Percentiles rank a stretch among this genome's conserved stretches.
Evolutionary conservation across 2,888 invertebrate genomes (phyloP).

Genomic region (Erebia palarica): DNA sequence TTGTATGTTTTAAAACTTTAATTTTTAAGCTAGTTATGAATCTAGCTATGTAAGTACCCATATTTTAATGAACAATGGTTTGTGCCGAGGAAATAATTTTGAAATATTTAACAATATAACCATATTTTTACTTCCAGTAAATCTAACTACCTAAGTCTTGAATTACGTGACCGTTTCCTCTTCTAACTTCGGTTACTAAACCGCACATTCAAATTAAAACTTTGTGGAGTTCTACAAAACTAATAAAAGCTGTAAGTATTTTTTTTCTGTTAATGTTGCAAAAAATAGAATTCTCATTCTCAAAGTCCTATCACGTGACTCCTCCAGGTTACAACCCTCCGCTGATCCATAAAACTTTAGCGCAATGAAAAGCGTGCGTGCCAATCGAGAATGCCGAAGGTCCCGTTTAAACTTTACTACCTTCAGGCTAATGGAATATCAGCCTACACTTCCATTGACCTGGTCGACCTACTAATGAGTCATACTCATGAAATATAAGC

Average conservation of each 20-base stretch:
- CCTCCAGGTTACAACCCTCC: conserved; percentile 10
- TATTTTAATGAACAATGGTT: too few species aligned
- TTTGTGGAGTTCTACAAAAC: not conserved
- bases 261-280: not conserved
- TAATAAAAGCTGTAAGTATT: not conserved
- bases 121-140: too few species aligned
- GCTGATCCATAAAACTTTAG: conserved; percentile 22
- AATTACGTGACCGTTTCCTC: not conserved
- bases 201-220: not conserved
- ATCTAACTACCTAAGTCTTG: not conserved
- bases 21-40: not conserved
- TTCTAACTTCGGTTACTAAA: not conserved
- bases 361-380: conserved; percentile 34
- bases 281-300: not conserved
- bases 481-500: conserved; percentile 6
- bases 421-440: conserved; percentile 13
- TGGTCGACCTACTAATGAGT: conserved; percentile 23
- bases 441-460: conserved; percentile 24
- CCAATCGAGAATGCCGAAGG: conserved; percentile 49
- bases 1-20: not conserved
- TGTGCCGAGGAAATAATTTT: too few species aligned
- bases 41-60: not conserved
- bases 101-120: not conserved
- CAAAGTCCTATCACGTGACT: conserved; percentile 13
- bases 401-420: conserved; percentile 28